Evolutionary conservation across 1,140 invertebrate genomes (phyloP).

Genomic region (Leptinotarsa undecemlineata): DNA sequence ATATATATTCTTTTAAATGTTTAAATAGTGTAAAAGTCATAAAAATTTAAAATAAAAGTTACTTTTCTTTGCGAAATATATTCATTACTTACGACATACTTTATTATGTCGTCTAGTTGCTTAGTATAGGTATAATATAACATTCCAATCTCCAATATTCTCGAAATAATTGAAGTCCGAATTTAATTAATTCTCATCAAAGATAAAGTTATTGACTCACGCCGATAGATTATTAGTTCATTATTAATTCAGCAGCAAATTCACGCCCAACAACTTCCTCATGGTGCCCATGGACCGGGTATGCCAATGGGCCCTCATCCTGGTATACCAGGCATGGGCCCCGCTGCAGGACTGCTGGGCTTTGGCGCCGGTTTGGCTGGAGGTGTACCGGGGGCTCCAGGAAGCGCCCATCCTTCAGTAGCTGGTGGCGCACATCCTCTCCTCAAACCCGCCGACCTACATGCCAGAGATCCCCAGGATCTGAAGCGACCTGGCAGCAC

Average conservation of each 20-base stretch:
- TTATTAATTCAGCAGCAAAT: constrained; percentile 72
- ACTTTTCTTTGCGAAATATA: too few relatives aligned
- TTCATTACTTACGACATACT: too few relatives aligned
- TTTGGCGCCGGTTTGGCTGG: constrained; percentile 58
- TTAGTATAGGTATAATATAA: too few relatives aligned
- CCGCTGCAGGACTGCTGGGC: constrained; percentile 49
- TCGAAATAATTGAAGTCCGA: neutral
- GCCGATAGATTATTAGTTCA: neutral
- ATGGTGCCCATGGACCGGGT: constrained; percentile 70
- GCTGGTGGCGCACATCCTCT: constrained; percentile 60
- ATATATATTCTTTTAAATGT: too few relatives aligned
- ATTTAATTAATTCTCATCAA: neutral
- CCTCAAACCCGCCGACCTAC: constrained; percentile 70
- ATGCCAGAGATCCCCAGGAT: constrained; percentile 55
- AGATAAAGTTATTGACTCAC: neutral
- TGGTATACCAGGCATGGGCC: constrained; percentile 61
- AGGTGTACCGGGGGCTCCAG: constrained; percentile 53
- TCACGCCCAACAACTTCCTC: constrained; percentile 85
- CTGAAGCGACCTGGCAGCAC: constrained; percentile 52
- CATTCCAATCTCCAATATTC: neutral
- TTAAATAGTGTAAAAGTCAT: too few relatives aligned
- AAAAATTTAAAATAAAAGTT: too few relatives aligned
- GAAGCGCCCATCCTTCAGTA: constrained; percentile 57
- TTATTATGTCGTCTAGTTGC: too few relatives aligned
- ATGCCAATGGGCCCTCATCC: constrained; percentile 73